Base-by-base conservation (phyloP, 2,797 vertebrate species). In the Bryconaethiops microstoma region DNA sequence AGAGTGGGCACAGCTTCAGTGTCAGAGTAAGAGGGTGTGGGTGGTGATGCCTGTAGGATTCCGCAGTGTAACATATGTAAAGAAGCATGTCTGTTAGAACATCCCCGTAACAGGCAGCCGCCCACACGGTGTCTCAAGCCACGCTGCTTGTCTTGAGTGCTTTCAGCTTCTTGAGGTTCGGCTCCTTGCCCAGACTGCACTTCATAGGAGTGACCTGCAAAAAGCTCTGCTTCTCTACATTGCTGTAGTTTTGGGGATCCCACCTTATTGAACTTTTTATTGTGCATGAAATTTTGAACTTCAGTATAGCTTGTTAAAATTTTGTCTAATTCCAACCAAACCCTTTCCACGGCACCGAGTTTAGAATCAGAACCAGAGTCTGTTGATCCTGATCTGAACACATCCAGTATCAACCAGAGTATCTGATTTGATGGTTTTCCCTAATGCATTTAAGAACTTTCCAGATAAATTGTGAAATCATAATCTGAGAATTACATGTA, bases 1-100 rank as follows among this genome's bases (percentile, higher is more conserved):
- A 55, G 19, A 65, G 63, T n/a, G 39, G 63, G 76, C 52, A 57
- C 65, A 57, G 55, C 76, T 10, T 48, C 16, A 4, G 63, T 65
- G 54, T 60, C 23, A 62, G 68, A 50, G 42, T 7, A 10, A 23
- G 57, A 71, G 45, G 1, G 57, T 10, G 77, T 39, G 48, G 54
- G 42, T n/a, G 77, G 42, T 62, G 67, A 14, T 62, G 42, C 68
- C 68, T 70, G 55, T 78, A 71, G 23, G 57, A 60, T 35, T 57
- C 68, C 70, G 45, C 76, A 35, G 40, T 60, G 40, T 14, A 13
- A 1, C 50, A 69, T 68, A 50, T 62, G 67, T 35, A 60, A 60
- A 62, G 13, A 77, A 42, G 16, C 40, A 69, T 23, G 67, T 48
- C 67, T 69, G 67, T 48, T 69, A 50, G 68, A 50, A 70, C 68